These are phyloP conservation scores for Psittacula echo DNA, from an alignment of 2,797 vertebrate genomes.

Conservation along the genomic window DNA sequence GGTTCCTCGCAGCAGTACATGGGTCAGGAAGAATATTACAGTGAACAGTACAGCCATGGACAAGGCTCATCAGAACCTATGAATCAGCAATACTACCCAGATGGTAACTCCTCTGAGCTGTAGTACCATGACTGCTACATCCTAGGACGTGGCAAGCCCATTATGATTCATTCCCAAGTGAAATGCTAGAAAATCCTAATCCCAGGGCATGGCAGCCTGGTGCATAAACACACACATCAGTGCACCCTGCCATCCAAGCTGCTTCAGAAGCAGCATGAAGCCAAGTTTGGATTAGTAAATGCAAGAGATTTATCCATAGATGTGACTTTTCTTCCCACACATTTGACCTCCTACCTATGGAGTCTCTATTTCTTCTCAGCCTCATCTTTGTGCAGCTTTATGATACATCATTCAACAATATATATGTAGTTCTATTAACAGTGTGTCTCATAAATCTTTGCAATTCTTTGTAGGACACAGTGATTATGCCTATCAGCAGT, in stretches of 20 bases:
- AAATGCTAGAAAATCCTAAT: not conserved
- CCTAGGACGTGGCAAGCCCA: not conserved
- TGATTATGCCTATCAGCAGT: slow-evolving; percentile 92
- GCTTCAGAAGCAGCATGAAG: not conserved
- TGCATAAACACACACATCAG: not conserved
- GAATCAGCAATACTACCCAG: slow-evolving; percentile 94
- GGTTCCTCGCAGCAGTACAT: slow-evolving; percentile 93
- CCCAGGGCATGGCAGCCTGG: not conserved
- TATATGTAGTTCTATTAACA: not conserved
- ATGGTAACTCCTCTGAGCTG: slow-evolving; percentile 83
- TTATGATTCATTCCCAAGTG: not conserved
- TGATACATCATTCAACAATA: not conserved
- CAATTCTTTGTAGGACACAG: slow-evolving; percentile 82
- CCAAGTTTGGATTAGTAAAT: not conserved
- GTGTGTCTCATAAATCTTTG: not conserved
- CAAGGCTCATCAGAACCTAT: slow-evolving; percentile 90
- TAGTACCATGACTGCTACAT: not conserved
- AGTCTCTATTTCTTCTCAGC: not conserved
- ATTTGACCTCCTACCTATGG: not conserved
- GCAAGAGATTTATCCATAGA: not conserved
- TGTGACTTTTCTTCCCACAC: not conserved
- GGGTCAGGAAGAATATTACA: slow-evolving; percentile 95
- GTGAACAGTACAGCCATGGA: slow-evolving; percentile 92
- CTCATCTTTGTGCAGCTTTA: not conserved
- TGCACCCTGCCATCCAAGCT: not conserved